Conservation (phyloP, 2,797 vertebrate genomes). For the Brachyrhaphis roseni region DNA sequence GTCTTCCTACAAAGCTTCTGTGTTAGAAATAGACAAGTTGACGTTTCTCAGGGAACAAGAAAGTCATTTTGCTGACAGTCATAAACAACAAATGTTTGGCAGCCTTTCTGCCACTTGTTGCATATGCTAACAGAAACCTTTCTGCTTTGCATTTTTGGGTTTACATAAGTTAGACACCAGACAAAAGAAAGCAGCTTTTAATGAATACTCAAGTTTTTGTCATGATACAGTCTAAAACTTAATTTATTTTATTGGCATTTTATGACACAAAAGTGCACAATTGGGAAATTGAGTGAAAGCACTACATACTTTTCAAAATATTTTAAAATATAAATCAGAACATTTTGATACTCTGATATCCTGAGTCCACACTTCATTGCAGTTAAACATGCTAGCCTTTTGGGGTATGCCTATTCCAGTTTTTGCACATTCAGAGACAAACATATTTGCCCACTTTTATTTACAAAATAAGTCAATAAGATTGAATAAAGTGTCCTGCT, state of each 20-base stretch:
- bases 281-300: not conserved
- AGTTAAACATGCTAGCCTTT: too few species aligned
- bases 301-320: not conserved
- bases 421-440: not conserved
- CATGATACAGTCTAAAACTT: not conserved
- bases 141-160: constrained; percentile 20
- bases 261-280: not conserved
- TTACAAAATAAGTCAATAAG: not conserved
- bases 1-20: constrained; percentile 23
- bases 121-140: constrained; percentile 22
- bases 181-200: not conserved
- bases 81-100: constrained; percentile 40
- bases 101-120: constrained; percentile 16
- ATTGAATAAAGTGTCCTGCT: not conserved
- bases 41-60: constrained; percentile 29
- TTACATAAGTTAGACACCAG: constrained; percentile 1
- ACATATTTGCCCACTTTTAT: not conserved
- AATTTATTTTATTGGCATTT: not conserved
- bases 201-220: not conserved
- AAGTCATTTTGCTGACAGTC: constrained; percentile 32
- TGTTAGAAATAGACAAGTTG: constrained; percentile 8
- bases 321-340: too few species aligned
- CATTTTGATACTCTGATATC: too few species aligned
- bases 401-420: not conserved
- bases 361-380: too few species aligned